Base-by-base conservation (phyloP, 2,888 invertebrate species). In the Phyllotreta striolata region DNA sequence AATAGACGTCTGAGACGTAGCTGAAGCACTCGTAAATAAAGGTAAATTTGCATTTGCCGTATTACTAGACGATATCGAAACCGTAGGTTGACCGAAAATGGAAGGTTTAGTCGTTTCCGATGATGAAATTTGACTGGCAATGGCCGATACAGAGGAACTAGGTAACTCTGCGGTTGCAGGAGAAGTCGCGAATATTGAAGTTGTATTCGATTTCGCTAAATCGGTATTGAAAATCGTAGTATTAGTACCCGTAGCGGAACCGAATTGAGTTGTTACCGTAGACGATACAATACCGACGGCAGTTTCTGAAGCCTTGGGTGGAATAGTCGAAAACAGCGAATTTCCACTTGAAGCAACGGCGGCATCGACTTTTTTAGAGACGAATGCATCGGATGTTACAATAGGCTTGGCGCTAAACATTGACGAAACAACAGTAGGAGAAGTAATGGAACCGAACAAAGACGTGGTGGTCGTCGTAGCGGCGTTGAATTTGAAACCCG, bases 241-340 rank as follows among this genome's bases (percentile, higher is more conserved):
- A 0, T 79, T 63, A 3, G 80, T 79, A 0, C 81, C 74, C 24
- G 24, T 24, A 24, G 24, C 4, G 35, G 58, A 14, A 39, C 6
- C 47, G 7, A 35, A 49, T n/a, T 24, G 43, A 44, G 10, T 3
- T 9, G 38, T 46, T 3, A 10, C 39, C 4, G 24, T 24, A 6
- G 57, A 3, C 24, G 49, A 14, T 51, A 1, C 35, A 47, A 39
- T 12, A 58, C 13, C 24, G 40, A 12, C 34, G 34, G 37, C 34
- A 56, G n/a, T 49, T 49, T 49, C 41, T 58, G 40, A 14, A 40
- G 40, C 40, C 14, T 13, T 38, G 14, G 57, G 34, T 4, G 51
- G 51, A 49, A 34, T 44, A n/a, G 57, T 38, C 39, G 57, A 1
- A 38, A 34, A 14, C 24, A 14, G 7, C 14, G 44, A 8, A 8